Conservation (phyloP, 2,888 invertebrate genomes). For the Druceiella hillmani region DNA sequence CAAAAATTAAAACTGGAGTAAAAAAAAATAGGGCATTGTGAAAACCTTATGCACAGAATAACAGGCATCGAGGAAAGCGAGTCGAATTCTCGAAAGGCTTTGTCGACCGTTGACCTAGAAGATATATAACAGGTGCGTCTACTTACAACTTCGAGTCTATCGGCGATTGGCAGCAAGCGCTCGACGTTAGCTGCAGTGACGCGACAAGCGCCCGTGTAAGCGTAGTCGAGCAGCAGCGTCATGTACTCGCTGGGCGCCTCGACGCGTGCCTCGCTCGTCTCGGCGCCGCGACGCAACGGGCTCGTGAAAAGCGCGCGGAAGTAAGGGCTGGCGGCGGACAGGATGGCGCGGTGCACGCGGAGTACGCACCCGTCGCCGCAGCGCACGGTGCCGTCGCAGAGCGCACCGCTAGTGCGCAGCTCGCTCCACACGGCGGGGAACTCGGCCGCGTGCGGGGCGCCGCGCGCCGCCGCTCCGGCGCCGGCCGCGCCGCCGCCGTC, state of each 20-base stretch:
- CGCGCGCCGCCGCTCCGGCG: too few species aligned
- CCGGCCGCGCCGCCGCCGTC: too few species aligned
- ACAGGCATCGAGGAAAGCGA: too few species aligned
- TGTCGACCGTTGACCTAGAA: too few species aligned
- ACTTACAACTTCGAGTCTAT: constrained; percentile 69
- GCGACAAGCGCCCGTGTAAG: constrained; percentile 64
- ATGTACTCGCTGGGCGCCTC: constrained; percentile 57
- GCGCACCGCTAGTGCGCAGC: constrained; percentile 56
- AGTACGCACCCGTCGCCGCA: constrained; percentile 58
- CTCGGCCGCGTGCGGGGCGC: constrained; percentile 33
- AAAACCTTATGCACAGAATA: too few species aligned
- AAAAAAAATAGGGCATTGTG: too few species aligned
- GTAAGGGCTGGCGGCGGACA: constrained; percentile 68
- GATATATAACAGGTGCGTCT: too few species aligned
- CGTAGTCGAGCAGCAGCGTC: constrained; percentile 64
- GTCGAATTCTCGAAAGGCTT: too few species aligned
- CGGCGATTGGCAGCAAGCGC: constrained; percentile 61
- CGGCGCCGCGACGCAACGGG: constrained; percentile 56
- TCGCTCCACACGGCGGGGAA: constrained; percentile 66
- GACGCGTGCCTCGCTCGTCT: constrained; percentile 56
- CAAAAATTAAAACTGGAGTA: too few species aligned
- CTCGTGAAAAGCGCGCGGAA: constrained; percentile 68
- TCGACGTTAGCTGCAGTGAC: constrained; percentile 65
- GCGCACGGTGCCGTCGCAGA: constrained; percentile 65
- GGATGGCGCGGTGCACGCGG: constrained; percentile 62